phyloP scores from a whole-genome alignment of 2,888 invertebrate species.

The Trypoxylon attenuatum region DNA sequence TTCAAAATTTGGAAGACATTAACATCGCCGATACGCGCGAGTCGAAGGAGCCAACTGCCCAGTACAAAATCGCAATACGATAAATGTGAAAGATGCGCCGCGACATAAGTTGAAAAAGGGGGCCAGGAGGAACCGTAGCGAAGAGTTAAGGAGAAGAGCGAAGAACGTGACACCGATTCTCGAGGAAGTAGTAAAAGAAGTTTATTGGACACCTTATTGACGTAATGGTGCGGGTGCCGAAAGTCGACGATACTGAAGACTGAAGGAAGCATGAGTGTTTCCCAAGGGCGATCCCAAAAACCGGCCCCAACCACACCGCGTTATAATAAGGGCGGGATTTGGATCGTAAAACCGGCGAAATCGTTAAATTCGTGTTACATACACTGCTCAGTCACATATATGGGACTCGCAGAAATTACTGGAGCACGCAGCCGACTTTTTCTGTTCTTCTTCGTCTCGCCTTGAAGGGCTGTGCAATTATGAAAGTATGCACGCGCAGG shows the following conservation, averaged over 20 bases:
- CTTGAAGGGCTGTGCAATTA: conserved; percentile 18
- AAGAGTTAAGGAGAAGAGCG: conserved; percentile 23
- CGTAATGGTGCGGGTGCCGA: conserved; percentile 56
- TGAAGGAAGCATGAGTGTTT: conserved; percentile 43
- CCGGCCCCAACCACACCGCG: conserved; percentile 46
- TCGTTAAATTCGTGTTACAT: conserved; percentile 56
- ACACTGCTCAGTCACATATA: background rate
- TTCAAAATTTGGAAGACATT: no score
- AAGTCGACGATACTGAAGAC: conserved; percentile 7
- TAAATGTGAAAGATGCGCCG: background rate
- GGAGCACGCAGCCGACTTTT: background rate
- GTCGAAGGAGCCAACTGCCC: conserved; percentile 24
- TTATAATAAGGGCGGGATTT: conserved; percentile 60
- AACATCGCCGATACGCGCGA: conserved; percentile 16
- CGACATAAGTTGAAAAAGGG: background rate
- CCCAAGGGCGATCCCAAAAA: conserved; percentile 59
- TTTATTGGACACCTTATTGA: conserved; percentile 64
- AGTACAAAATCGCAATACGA: conserved; percentile 15
- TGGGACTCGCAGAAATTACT: conserved; percentile 33
- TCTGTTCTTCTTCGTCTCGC: conserved; percentile 15
- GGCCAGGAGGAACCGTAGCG: background rate
- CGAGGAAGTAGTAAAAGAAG: conserved; percentile 64
- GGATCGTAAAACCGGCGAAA: conserved; percentile 56
- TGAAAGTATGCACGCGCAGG: conserved; percentile 8
- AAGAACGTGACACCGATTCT: conserved; percentile 35